Evolutionary conservation across 2,888 invertebrate genomes (phyloP).

Genomic region (Tryphoninae sp.): DNA sequence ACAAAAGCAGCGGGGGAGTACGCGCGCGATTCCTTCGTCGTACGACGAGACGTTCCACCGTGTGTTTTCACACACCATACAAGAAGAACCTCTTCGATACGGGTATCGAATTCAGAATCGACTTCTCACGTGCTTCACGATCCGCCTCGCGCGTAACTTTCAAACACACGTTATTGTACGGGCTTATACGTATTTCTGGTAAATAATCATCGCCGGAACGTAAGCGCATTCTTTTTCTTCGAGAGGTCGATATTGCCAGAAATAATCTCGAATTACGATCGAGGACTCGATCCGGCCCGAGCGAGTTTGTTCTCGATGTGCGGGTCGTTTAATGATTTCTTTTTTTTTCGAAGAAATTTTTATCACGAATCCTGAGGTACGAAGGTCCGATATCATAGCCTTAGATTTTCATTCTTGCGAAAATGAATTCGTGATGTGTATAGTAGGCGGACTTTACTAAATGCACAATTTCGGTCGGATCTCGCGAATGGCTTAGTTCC

Average conservation of each 20-base stretch:
- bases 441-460: neutral
- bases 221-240: neutral
- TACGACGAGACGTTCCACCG: conserved; percentile 10
- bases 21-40: conserved; percentile 32
- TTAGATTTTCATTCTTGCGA: neutral
- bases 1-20: conserved; percentile 38
- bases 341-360: neutral
- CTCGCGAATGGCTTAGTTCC: conserved; percentile 9
- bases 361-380: neutral
- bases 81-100: conserved; percentile 23
- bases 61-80: conserved; percentile 10
- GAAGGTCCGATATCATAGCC: too few species aligned
- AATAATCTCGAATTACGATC: conserved; percentile 52
- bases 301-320: neutral
- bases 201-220: conserved; percentile 51
- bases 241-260: conserved; percentile 30
- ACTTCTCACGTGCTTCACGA: conserved; percentile 60
- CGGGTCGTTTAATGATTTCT: neutral
- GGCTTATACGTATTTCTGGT: conserved; percentile 46
- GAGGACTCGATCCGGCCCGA: neutral
- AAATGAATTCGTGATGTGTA: neutral
- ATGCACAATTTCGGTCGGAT: neutral
- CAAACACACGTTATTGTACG: conserved; percentile 44
- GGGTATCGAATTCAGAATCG: conserved; percentile 61
- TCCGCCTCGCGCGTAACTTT: conserved; percentile 22